Conservation (phyloP, 2,888 invertebrate species). For the Megamerina dolium region DNA sequence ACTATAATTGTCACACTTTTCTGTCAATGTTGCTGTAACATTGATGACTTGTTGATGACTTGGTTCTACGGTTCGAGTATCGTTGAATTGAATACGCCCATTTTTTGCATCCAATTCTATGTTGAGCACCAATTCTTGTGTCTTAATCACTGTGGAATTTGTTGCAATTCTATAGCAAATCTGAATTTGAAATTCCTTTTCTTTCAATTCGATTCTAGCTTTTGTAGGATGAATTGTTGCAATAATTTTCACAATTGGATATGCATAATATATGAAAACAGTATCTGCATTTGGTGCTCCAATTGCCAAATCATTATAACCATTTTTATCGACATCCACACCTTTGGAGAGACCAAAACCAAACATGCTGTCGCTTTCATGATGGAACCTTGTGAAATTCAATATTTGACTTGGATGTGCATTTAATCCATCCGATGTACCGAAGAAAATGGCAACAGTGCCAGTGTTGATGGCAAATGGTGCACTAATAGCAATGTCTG, state of each 20-base stretch:
- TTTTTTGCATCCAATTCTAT: constrained; percentile 1
- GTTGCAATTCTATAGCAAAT: constrained; percentile 20
- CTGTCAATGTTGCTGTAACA: background rate
- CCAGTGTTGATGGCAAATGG: constrained; percentile 53
- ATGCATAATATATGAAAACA: constrained; percentile 36
- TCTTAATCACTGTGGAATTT: constrained; percentile 3
- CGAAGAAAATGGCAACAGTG: constrained; percentile 54
- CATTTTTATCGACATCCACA: constrained; percentile 39
- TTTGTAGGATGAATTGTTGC: constrained; percentile 22
- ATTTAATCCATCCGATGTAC: constrained; percentile 32
- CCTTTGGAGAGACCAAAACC: constrained; percentile 35
- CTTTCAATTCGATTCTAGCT: constrained; percentile 20
- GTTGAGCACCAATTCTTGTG: background rate
- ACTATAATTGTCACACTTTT: background rate
- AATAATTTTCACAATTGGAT: constrained; percentile 32
- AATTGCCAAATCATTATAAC: constrained; percentile 29
- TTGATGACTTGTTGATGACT: background rate
- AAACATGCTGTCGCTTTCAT: constrained; percentile 35
- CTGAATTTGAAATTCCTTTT: constrained; percentile 20
- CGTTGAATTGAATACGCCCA: too few relatives aligned
- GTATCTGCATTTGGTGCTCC: constrained; percentile 40
- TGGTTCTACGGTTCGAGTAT: too few relatives aligned
- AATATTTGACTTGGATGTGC: constrained; percentile 37
- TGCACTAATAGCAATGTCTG: constrained; percentile 57
- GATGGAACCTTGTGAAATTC: constrained; percentile 15